phyloP scores from a whole-genome alignment of 2,113 vertebrate genomes.

The Sminthopsis crassicaudata region DNA sequence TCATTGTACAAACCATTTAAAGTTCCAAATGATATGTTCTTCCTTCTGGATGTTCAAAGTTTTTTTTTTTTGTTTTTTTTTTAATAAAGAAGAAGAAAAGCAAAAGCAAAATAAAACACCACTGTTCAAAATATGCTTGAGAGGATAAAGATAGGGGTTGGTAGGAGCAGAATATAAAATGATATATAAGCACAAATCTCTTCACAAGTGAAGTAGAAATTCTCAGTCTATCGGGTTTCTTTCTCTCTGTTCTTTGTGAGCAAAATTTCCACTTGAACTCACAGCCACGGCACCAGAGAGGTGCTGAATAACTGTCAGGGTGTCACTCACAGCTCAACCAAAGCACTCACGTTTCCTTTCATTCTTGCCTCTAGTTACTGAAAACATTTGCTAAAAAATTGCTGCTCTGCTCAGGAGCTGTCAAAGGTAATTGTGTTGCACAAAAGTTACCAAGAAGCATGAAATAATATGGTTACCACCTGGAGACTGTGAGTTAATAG shows the following conservation, averaged over 20 bases:
- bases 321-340: conserved; percentile 46
- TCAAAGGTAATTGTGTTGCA: conserved; percentile 79
- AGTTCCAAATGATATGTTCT: background rate
- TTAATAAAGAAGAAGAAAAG: background rate
- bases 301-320: conserved; percentile 72
- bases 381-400: conserved; percentile 80
- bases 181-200: conserved; percentile 38
- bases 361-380: conserved; percentile 75
- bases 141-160: background rate
- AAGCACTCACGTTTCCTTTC: conserved; percentile 71
- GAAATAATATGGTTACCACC: conserved; percentile 78
- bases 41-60: background rate
- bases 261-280: conserved; percentile 55
- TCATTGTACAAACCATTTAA: background rate
- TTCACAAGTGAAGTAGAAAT: conserved; percentile 53
- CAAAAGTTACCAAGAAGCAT: conserved; percentile 67
- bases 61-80: no score
- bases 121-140: background rate
- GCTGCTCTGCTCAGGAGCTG: conserved; percentile 77
- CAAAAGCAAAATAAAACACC: no score
- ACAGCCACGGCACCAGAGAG: conserved; percentile 59
- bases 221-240: conserved; percentile 1
- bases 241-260: conserved; percentile 42
- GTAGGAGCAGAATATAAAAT: background rate
- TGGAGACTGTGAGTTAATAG: conserved; percentile 66